Evolutionary conservation across 2,113 vertebrate species (phyloP).

Genomic region (Hemiscyllium ocellatum): DNA sequence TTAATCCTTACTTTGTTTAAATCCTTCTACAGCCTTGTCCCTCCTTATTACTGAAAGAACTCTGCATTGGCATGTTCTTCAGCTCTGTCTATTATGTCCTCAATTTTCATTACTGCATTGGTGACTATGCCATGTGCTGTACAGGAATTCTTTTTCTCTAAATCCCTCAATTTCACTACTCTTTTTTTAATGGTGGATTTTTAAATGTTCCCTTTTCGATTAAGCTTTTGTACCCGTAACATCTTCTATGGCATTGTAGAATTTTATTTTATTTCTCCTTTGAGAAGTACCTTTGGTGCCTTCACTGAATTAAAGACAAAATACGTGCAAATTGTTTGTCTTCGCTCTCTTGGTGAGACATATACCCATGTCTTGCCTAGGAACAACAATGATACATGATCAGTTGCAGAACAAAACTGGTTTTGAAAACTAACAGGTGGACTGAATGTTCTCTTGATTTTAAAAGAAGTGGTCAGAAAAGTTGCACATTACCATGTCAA

Average conservation of each 20-base stretch:
- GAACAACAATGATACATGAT: neutral
- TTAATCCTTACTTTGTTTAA: no score
- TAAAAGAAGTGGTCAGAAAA: neutral
- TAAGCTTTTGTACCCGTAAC: neutral
- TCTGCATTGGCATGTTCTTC: neutral
- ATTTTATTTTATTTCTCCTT: neutral
- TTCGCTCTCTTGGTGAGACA: neutral
- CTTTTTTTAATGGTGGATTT: neutral
- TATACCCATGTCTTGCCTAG: neutral
- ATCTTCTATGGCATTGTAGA: neutral
- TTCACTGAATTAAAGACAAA: neutral
- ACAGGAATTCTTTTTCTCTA: neutral
- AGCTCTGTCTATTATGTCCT: neutral
- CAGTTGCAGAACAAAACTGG: neutral
- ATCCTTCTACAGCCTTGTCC: neutral
- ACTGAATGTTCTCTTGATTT: neutral
- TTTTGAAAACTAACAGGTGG: neutral
- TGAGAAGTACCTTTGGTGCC: neutral
- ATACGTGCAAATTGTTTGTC: neutral
- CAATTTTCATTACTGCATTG: neutral
- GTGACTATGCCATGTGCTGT: neutral
- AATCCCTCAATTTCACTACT: neutral
- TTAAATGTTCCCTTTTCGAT: neutral
- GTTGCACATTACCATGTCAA: neutral
- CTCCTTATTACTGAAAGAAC: neutral